Base-by-base conservation (phyloP, 2,888 invertebrate genomes). In the Baronia brevicornis region DNA sequence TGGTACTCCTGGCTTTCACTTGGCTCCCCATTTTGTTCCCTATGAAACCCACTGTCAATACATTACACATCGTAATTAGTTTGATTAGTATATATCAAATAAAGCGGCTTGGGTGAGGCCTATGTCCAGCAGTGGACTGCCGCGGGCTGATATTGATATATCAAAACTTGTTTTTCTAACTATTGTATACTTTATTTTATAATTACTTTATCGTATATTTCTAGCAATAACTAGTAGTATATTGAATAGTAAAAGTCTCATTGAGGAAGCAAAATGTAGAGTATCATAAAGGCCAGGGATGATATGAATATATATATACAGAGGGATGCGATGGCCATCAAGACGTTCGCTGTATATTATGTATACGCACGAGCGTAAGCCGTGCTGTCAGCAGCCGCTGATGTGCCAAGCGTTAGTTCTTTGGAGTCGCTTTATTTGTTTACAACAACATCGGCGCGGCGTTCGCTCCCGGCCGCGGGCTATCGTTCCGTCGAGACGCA, bases 401-500 rank as follows among this genome's bases (percentile, higher is more conserved):
- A n/a, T n/a, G 47, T 54, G 53, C 48, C 43, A 78, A 79, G 79
- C 79, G 68, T 79, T 80, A 73, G 78, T 73, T 56, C 43, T 45
- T 46, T 43, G 34, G 40, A 43, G 44, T 54, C 60, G 52, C 54
- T 45, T 47, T 44, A 46, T 51, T 46, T 43, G 50, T 48, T 55
- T 52, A 60, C 51, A 59, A 56, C 52, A 56, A 40, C 48, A 45
- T 46, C 42, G 38, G 25, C 24, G 20, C 23, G 25, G 20, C 14
- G 4, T 33, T 29, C n/a, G n/a, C n/a, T n/a, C 19, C 22, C 24
- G 20, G 28, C 24, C 26, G 13, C 30, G 24, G 13, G 5, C 24
- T 19, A 19, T 2, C 20, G 23, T 25, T 22, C 25, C 17, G 26
- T 12, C 7, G 17, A 6, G 14, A 6, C 18, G 20, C 29, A 21